phyloP scores from a whole-genome alignment of 2,888 invertebrate species.

The Tridacna crocea region DNA sequence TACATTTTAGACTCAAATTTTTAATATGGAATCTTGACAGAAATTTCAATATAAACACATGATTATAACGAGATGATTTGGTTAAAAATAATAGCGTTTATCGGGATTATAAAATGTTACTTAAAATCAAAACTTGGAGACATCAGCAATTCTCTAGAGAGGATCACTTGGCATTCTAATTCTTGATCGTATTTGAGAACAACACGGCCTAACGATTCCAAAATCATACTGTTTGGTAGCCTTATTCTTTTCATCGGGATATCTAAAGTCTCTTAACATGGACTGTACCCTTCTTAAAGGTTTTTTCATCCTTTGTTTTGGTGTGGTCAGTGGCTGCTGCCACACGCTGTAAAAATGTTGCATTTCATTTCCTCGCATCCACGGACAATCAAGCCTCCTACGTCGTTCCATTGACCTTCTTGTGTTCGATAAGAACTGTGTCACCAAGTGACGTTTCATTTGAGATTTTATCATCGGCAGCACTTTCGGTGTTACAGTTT shows the following conservation, averaged over 20 bases:
- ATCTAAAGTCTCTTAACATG: slow-evolving; percentile 9
- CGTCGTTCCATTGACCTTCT: background rate
- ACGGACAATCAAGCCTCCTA: background rate
- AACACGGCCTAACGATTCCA: slow-evolving; percentile 3
- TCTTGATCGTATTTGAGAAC: slow-evolving; percentile 3
- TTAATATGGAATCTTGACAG: too few relatives aligned
- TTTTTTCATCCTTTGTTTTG: slow-evolving; percentile 3
- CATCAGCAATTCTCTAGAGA: background rate
- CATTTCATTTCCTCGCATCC: slow-evolving; percentile 12
- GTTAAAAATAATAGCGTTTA: too few relatives aligned
- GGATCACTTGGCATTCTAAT: slow-evolving; percentile 23
- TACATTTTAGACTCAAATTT: too few relatives aligned
- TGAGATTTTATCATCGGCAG: background rate
- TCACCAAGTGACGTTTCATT: background rate
- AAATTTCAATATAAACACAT: too few relatives aligned
- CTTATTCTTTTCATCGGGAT: slow-evolving; percentile 11
- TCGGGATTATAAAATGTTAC: too few relatives aligned
- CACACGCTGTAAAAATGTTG: slow-evolving; percentile 8
- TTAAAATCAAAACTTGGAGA: too few relatives aligned
- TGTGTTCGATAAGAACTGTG: slow-evolving; percentile 1
- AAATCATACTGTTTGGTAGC: background rate
- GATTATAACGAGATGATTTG: too few relatives aligned
- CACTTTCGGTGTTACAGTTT: background rate
- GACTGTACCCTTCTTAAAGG: slow-evolving; percentile 7
- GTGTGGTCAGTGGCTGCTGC: slow-evolving; percentile 18